Percentiles rank a stretch among this genome's conserved stretches.
These are phyloP conservation scores for Idris sp. DNA, from an alignment of 1,140 invertebrate genomes.

Conservation along the genomic window DNA sequence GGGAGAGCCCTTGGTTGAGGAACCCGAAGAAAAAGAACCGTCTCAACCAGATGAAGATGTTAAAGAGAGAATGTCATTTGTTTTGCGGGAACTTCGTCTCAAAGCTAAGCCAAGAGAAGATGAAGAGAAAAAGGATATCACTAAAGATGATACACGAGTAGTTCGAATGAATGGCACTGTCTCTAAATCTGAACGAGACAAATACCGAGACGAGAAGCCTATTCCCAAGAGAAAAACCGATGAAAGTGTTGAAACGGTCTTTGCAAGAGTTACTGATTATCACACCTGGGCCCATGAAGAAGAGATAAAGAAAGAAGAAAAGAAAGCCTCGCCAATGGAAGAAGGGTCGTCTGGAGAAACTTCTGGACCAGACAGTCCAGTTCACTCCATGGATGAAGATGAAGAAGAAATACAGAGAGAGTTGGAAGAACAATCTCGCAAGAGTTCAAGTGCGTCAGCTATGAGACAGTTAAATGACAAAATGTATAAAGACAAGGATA, in stretches of 20 bases:
- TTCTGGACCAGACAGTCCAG: slow-evolving; percentile 90
- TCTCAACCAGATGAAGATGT: slow-evolving; percentile 84
- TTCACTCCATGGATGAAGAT: slow-evolving; percentile 85
- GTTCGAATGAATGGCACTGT: slow-evolving; percentile 68
- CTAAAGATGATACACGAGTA: slow-evolving; percentile 56
- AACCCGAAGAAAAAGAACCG: slow-evolving; percentile 79
- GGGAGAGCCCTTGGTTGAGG: slow-evolving; percentile 80
- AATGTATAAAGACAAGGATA: slow-evolving; percentile 69
- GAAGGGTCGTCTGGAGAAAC: slow-evolving; percentile 87
- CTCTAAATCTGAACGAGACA: slow-evolving; percentile 66
- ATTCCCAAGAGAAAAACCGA: slow-evolving; percentile 74
- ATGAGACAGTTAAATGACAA: slow-evolving; percentile 72
- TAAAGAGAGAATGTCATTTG: slow-evolving; percentile 87
- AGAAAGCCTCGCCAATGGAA: slow-evolving; percentile 74
- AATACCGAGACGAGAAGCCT: slow-evolving; percentile 69
- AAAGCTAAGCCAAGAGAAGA: slow-evolving; percentile 80
- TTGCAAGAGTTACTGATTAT: slow-evolving; percentile 78
- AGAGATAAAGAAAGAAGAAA: slow-evolving; percentile 77
- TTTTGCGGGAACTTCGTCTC: slow-evolving; percentile 84
- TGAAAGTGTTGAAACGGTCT: slow-evolving; percentile 74
- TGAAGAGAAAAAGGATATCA: slow-evolving; percentile 50
- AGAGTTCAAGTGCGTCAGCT: slow-evolving; percentile 73
- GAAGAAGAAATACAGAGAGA: slow-evolving; percentile 76
- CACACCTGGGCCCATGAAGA: slow-evolving; percentile 76
- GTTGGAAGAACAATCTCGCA: slow-evolving; percentile 68